Evolutionary conservation across 2,797 vertebrate genomes (phyloP), one percentile per base, ranked within the genome.

Genomic region (Sebastes miniatus): DNA sequence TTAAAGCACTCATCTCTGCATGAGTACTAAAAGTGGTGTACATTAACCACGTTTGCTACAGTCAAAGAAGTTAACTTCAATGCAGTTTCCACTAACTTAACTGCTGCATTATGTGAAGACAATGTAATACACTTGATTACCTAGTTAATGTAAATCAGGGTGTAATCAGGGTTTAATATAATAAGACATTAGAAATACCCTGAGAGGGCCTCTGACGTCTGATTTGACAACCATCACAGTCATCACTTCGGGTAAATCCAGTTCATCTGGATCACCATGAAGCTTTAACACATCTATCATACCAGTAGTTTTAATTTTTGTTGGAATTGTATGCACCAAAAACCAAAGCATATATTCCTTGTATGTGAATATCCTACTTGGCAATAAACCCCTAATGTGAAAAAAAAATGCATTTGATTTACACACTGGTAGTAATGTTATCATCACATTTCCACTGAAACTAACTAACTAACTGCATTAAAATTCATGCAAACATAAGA

Each of bases 401-500:
- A 16, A 27, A 59, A 36, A 36, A 39, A 2, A 6, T n/a, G 16
- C 6, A 20, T 63, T 34, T 22, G 2, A 52, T 63, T 50, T 27
- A 6, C 24, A 24, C 24, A 24, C 24, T 24, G 11, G 5, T 8
- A 8, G 12, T 24, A 10, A 39, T 4, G 1, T 18, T 43, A 39
- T 11, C 10, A 5, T 59, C 16, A 66, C 4, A 20, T 32, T 58
- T 32, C 3, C 5, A 27, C 32, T 32, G 32, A 32, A 32, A 32
- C n/a, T 31, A 32, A 32, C n/a, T 31, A 16, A 6, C 1, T n/a
- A 22, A 22, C 1, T 56, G 8, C 1, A 83, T 71, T 84, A 12
- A 76, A 77, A 88, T 18, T 0, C 4, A 86, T 75, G 58, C 83
- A 89, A 86, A 86, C 4, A n/a, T 20, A 58, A 70, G 7, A 6